These are phyloP conservation scores for Thinocorus orbignyianus DNA, from an alignment of 2,113 vertebrate species.

Conservation along the genomic window DNA sequence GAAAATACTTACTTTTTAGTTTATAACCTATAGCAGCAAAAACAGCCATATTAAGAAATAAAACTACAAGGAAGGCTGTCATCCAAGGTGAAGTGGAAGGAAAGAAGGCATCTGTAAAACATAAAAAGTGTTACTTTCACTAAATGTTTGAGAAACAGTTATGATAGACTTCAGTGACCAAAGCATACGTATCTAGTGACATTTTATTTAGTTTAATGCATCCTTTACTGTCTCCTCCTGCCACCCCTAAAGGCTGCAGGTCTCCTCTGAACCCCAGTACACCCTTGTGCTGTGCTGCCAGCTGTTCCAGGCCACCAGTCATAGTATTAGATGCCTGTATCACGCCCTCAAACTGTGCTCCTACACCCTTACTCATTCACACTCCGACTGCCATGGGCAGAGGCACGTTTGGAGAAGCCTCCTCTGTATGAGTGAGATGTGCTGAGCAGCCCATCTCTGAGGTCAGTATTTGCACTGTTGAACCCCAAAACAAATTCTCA, in stretches of 20 bases:
- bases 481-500: not conserved
- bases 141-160: not conserved
- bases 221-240: not conserved
- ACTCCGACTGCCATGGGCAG: not conserved
- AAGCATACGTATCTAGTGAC: not conserved
- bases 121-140: not conserved
- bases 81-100: not conserved
- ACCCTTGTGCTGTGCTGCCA: not conserved
- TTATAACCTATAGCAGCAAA: not conserved
- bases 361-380: not conserved
- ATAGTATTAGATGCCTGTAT: not conserved
- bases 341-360: not conserved
- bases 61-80: not conserved
- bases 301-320: not conserved
- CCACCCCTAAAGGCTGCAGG: not conserved
- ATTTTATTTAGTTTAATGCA: not conserved
- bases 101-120: not conserved
- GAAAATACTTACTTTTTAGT: not conserved
- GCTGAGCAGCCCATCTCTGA: no score
- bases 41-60: not conserved
- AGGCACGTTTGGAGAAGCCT: not conserved
- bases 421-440: not conserved
- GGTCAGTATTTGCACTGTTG: not conserved
- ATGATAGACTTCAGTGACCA: not conserved
- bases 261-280: not conserved